Evolutionary conservation across 2,797 vertebrate genomes (phyloP), one percentile per base, ranked within the genome.

Genomic region (Aselliscus stoliczkanus): DNA sequence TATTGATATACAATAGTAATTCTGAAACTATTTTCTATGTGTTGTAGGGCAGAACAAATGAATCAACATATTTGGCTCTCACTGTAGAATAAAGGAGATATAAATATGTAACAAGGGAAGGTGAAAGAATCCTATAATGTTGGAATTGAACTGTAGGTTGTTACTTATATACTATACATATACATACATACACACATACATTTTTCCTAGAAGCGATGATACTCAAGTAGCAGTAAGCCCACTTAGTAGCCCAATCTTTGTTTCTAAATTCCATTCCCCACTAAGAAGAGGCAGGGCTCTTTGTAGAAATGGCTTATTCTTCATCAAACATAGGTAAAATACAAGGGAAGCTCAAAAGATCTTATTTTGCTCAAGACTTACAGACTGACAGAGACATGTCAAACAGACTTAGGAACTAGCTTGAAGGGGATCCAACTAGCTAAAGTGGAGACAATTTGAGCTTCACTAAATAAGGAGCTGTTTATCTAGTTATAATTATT

Each of bases 21-120:
- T 96, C 65, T 80, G 84, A 89, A 84, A 95, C 58, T 88, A 31
- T 69, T 92, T 95, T 84, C 79, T 93, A 47, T 65, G 39, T 85
- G 44, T 60, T 89, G 29, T 3, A 54, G 34, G 47, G 72, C 13
- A 90, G 31, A 80, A 18, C 14, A 93, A 75, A 91, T 65, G 18
- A 93, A 70, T 80, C 70, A 82, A 31, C 56, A 25, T 31, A 50
- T 29, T 87, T 25, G 17, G 47, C 23, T 80, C 23, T 93, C 70
- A 15, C 21, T 29, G 15, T 58, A 7, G 56, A 58, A 69, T 88
- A 88, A 92, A 89, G 31, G 15, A 86, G 34, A 82, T 15, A 69
- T 18, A 90, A 73, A 75, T 52, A 44, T 9, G 27, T 54, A 95
- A 72, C 27, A 1, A 20, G 4, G 11, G 27, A 90, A 77, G 29